A percentile compares a stretch with the other conserved stretches of the same genome.
Evolutionary conservation across 2,888 invertebrate species (phyloP).

Genomic region (Laothoe populi): DNA sequence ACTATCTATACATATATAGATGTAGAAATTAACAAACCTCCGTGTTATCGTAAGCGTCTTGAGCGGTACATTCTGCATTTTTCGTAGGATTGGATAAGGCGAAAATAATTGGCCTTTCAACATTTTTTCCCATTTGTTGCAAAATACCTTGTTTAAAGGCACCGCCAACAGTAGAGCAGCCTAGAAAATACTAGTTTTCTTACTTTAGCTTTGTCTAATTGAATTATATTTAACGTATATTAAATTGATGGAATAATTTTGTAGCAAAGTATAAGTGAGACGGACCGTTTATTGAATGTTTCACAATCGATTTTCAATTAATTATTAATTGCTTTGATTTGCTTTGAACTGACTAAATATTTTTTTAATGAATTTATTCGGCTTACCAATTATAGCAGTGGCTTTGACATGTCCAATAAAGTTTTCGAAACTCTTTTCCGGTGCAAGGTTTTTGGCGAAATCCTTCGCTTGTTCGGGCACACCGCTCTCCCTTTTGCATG

Average conservation of each 20-base stretch:
- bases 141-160: slow-evolving; percentile 94
- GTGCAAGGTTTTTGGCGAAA: slow-evolving; percentile 89
- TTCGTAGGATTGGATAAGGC: slow-evolving; percentile 98
- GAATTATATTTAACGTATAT: no score
- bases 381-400: slow-evolving; percentile 88
- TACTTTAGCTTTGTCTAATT: no score
- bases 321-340: no score
- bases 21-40: slow-evolving; percentile 82
- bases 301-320: no score
- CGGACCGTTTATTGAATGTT: no score
- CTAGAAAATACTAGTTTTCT: slow-evolving; percentile 52
- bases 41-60: slow-evolving; percentile 93
- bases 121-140: slow-evolving; percentile 91
- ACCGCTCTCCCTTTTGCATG: slow-evolving; percentile 83
- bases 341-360: no score
- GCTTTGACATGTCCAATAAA: slow-evolving; percentile 92
- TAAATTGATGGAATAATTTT: no score
- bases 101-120: slow-evolving; percentile 95
- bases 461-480: slow-evolving; percentile 86
- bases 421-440: slow-evolving; percentile 89
- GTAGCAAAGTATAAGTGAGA: no score
- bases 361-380: no score
- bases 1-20: not conserved
- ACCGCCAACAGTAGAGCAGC: slow-evolving; percentile 95
- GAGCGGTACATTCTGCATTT: slow-evolving; percentile 98